Conservation (phyloP, 2,888 invertebrate species). For the Hirtodrosophila histrioides region DNA sequence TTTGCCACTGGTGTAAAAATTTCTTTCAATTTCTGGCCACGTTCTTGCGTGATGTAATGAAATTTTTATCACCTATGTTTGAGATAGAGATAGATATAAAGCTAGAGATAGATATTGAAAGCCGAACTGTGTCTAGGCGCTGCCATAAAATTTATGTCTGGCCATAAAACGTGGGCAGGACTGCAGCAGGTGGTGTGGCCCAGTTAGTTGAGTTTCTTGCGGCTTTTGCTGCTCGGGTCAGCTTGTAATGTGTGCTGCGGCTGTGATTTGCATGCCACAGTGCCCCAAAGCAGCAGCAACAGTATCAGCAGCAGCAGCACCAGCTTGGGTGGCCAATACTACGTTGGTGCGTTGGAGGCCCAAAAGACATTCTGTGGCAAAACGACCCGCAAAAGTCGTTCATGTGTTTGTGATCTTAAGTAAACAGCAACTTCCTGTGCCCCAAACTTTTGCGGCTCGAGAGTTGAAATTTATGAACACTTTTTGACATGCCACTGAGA, state of each 20-base stretch:
- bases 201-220: constrained; percentile 61
- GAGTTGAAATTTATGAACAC: constrained; percentile 73
- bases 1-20: constrained; percentile 63
- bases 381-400: constrained; percentile 16
- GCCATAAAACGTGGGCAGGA: constrained; percentile 63
- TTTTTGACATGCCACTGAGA: constrained; percentile 61
- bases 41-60: constrained; percentile 74
- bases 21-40: constrained; percentile 44
- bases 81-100: constrained; percentile 13
- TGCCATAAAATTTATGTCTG: constrained; percentile 75
- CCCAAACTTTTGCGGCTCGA: constrained; percentile 48
- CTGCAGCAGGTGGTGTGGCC: constrained; percentile 49
- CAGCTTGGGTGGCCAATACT: constrained; percentile 22
- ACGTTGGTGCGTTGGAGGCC: constrained; percentile 37
- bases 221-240: constrained; percentile 69
- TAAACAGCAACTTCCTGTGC: constrained; percentile 79
- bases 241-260: constrained; percentile 70
- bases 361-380: constrained; percentile 48
- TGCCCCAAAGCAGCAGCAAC: background rate
- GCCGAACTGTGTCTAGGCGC: constrained; percentile 64
- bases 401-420: constrained; percentile 50
- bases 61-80: constrained; percentile 72
- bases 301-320: no score
- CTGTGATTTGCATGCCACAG: constrained; percentile 56
- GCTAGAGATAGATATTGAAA: constrained; percentile 1